phyloP scores from a whole-genome alignment of 2,888 invertebrate species.

The Netelia virgata region DNA sequence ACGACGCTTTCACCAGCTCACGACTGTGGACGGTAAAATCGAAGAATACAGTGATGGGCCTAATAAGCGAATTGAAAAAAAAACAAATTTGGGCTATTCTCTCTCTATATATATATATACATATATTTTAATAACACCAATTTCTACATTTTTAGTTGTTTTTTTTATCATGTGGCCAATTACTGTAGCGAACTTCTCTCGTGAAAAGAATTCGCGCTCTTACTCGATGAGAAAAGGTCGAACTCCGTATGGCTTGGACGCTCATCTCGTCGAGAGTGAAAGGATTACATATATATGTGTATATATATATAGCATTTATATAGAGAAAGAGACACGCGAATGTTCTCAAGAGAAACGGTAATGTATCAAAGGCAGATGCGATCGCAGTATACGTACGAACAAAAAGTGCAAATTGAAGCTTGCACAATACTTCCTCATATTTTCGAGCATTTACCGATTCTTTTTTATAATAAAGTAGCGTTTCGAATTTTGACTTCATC shows the following conservation, averaged over 20 bases:
- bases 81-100: too few species aligned
- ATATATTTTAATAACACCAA: not conserved
- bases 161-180: not conserved
- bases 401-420: too few species aligned
- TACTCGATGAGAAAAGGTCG: conserved; percentile 56
- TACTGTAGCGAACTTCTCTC: not conserved
- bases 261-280: conserved; percentile 70
- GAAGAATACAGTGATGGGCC: not conserved
- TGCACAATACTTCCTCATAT: too few species aligned
- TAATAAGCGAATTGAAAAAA: too few species aligned
- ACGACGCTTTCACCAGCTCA: conserved; percentile 52
- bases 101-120: too few species aligned
- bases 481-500: too few species aligned
- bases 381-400: too few species aligned
- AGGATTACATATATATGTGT: conserved; percentile 61
- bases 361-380: too few species aligned
- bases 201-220: not conserved
- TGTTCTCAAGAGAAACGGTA: not conserved
- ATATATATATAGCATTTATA: not conserved
- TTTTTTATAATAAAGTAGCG: too few species aligned
- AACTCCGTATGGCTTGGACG: conserved; percentile 45
- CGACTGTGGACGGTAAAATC: not conserved
- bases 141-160: not conserved
- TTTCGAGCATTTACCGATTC: too few species aligned
- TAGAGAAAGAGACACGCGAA: conserved; percentile 19